Conservation (phyloP, 2,113 vertebrate species). For the Orientallactaga bullata region DNA sequence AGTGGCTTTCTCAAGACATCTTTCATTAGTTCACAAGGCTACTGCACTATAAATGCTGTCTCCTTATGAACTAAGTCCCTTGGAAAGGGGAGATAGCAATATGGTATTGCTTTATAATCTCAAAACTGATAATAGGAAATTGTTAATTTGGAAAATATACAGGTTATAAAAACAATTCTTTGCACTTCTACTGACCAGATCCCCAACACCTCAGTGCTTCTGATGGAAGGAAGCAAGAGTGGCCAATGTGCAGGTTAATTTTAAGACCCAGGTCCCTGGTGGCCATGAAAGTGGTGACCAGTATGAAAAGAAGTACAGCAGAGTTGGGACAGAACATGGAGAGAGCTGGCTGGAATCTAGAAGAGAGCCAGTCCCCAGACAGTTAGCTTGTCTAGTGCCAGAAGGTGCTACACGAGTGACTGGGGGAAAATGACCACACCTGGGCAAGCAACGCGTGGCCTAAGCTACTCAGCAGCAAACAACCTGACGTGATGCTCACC, state of each 20-base stretch:
- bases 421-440: too few relatives aligned
- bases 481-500: too few relatives aligned
- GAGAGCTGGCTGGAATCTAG: too few relatives aligned
- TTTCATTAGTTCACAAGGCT: background rate
- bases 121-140: slow-evolving; percentile 1
- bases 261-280: background rate
- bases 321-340: too few relatives aligned
- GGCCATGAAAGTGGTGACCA: background rate
- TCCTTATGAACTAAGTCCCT: background rate
- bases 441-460: too few relatives aligned
- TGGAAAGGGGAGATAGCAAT: background rate
- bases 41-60: background rate
- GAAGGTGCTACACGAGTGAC: too few relatives aligned
- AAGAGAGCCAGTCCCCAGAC: too few relatives aligned
- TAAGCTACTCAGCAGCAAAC: too few relatives aligned
- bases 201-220: background rate
- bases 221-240: background rate
- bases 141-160: background rate
- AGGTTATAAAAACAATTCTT: background rate
- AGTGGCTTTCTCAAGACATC: background rate
- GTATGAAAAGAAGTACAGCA: background rate
- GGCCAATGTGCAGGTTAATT: background rate
- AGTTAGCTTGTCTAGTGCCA: too few relatives aligned
- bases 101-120: slow-evolving; percentile 3
- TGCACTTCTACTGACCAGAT: background rate